phyloP scores from a whole-genome alignment of 2,888 invertebrate genomes.

The Asteroscopus sphinx region DNA sequence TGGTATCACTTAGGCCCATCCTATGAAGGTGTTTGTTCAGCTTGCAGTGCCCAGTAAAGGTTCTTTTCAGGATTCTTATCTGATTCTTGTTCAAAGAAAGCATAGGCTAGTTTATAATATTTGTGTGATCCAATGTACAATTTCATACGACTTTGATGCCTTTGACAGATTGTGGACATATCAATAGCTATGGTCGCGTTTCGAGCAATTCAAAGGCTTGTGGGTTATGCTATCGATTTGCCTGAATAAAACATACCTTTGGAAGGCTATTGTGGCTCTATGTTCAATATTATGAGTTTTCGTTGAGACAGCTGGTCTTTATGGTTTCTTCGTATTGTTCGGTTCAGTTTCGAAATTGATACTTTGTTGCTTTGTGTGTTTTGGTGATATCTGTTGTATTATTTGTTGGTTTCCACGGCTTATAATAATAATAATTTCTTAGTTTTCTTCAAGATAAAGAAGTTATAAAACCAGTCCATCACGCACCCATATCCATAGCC shows the following conservation, averaged over 20 bases:
- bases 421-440: not conserved
- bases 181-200: slow-evolving; percentile 37
- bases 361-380: not conserved
- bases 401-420: not conserved
- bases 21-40: no score
- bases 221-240: slow-evolving; percentile 53
- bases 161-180: slow-evolving; percentile 41
- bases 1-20: no score
- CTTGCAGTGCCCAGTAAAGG: no score
- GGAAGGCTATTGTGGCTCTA: slow-evolving; percentile 10
- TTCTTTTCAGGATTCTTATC: no score
- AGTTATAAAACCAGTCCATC: no score
- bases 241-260: slow-evolving; percentile 59
- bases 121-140: slow-evolving; percentile 18
- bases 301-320: slow-evolving; percentile 17
- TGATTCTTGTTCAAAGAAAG: no score
- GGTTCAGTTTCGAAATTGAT: not conserved
- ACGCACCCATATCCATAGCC: no score
- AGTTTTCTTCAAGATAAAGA: no score
- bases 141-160: slow-evolving; percentile 21
- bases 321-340: slow-evolving; percentile 17
- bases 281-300: slow-evolving; percentile 29
- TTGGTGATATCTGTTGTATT: no score
- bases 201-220: slow-evolving; percentile 28
- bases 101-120: no score